Conservation (phyloP, 2,797 vertebrate species). For the Tadarida brasiliensis region DNA sequence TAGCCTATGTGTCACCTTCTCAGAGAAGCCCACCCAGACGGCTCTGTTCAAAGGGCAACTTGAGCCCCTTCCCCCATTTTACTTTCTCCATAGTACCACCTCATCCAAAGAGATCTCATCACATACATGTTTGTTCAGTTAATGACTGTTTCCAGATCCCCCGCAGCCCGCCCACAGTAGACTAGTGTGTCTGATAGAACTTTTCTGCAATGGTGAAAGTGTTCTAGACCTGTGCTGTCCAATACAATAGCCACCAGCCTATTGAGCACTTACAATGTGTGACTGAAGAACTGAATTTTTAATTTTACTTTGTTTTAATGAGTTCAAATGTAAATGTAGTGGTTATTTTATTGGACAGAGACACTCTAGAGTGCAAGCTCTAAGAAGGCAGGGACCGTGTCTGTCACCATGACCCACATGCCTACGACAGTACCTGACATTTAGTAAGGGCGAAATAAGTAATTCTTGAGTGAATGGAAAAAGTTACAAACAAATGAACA, state of each 20-base stretch:
- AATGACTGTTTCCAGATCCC: background rate
- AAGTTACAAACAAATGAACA: background rate
- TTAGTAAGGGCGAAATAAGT: background rate
- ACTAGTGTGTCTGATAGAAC: background rate
- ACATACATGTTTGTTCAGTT: background rate
- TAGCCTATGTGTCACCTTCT: background rate
- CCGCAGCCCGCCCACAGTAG: background rate
- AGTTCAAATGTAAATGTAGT: background rate
- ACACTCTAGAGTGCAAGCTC: background rate
- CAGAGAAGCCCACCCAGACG: background rate
- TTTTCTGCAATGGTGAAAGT: background rate
- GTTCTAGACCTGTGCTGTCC: background rate
- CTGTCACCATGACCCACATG: background rate
- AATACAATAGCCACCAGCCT: background rate
- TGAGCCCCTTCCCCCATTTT: background rate
- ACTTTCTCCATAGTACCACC: background rate
- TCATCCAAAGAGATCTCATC: background rate
- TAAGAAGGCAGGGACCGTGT: background rate
- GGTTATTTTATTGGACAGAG: background rate
- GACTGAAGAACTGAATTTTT: conserved; percentile 7
- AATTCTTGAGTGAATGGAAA: background rate
- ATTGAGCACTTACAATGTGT: background rate
- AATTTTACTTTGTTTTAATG: background rate
- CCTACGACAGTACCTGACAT: background rate
- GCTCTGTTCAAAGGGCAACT: background rate